phyloP scores from a whole-genome alignment of 2,113 vertebrate species.

The Porphyrio hochstetteri region DNA sequence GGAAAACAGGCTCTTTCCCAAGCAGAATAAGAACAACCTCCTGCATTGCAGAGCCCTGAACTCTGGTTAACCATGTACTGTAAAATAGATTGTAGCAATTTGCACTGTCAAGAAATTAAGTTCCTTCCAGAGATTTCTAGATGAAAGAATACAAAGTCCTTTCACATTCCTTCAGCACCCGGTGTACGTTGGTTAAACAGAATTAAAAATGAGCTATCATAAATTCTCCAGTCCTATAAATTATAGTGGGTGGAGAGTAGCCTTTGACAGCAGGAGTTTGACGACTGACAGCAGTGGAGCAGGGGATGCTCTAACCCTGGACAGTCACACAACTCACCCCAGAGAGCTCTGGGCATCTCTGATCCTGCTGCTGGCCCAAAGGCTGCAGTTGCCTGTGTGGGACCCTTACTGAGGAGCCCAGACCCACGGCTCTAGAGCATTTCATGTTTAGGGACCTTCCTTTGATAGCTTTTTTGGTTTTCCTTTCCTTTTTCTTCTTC shows the following conservation, averaged over 20 bases:
- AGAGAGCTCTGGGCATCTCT: neutral
- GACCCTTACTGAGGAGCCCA: neutral
- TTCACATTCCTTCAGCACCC: neutral
- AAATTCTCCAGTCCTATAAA: neutral
- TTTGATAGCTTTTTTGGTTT: slow-evolving; percentile 6
- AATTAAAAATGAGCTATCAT: neutral
- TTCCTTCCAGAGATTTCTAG: neutral
- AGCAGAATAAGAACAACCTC: neutral
- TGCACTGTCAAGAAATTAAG: neutral
- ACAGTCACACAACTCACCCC: neutral
- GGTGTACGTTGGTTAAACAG: neutral
- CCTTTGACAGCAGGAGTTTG: neutral
- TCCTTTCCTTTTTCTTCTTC: neutral
- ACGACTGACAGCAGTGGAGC: neutral
- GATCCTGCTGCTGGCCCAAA: neutral
- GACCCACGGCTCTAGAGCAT: neutral
- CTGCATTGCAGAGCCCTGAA: neutral
- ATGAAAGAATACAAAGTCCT: accelerated
- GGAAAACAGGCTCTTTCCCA: neutral
- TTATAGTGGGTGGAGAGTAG: neutral
- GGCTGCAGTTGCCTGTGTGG: accelerated
- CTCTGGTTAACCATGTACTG: accelerated
- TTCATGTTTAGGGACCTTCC: neutral
- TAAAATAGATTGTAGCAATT: neutral
- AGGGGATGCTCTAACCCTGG: neutral